Base-by-base conservation (phyloP, 2,113 vertebrate species). In the Strigops habroptila region DNA sequence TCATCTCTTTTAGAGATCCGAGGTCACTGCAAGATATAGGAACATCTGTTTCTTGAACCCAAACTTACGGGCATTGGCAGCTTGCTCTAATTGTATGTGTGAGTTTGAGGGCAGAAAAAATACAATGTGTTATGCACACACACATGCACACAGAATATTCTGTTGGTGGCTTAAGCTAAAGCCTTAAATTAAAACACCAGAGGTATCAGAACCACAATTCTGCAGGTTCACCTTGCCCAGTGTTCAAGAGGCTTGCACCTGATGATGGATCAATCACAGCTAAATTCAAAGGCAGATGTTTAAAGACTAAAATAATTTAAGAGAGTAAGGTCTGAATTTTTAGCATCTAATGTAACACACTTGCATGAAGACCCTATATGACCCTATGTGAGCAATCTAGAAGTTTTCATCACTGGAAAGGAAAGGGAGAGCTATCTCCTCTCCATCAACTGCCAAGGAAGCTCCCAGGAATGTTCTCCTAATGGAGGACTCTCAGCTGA, bases 291-390 rank as follows among this genome's bases (percentile, higher is more conserved):
- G 33, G 44, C 10, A 64, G 23, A 31, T 65, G 18, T 68, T 51
- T 82, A 82, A 85, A 70, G 30, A 53, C 21, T 69, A 76, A 86
- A 90, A 65, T 48, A 90, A 57, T 65, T 63, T 48, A 63, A 49
- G 53, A 69, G 7, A 65, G 35, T 41, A 62, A 76, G 49, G 7
- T 16, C 68, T 81, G 63, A 46, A 69, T 33, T 43, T 43, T 77
- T 62, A 77, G 31, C 35, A 49, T 17, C 23, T 82, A 46, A 46
- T 7, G 8, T 28, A 75, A 68, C 39, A 63, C 18, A 37, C 35
- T 49, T 71, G 12, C 18, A 49, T 33, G 15, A 79, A 79, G n/a
- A 63, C 21, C 43, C 46, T 31, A 33, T 28, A 37, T n/a, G n/a
- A 63, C 21, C n/a, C n/a, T 31, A 37, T 31, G 35, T 43, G 8